Conservation (phyloP, 2,797 vertebrate species). For the Tokudaia tokunoshimensis region DNA sequence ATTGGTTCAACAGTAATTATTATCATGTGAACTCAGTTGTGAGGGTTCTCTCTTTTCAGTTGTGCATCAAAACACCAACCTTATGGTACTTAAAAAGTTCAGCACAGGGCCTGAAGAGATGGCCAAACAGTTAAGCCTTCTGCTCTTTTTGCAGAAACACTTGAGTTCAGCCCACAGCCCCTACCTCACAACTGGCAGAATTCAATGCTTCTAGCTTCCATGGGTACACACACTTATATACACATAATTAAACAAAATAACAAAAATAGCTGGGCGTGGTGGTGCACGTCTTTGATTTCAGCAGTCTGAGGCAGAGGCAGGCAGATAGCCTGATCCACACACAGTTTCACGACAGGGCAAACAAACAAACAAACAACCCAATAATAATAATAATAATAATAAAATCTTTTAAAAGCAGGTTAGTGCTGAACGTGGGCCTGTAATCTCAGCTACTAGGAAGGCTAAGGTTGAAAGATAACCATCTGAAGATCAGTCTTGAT, state of each 20-base stretch:
- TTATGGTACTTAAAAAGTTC: background rate
- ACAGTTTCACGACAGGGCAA: background rate
- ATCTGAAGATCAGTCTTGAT: background rate
- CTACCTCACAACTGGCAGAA: background rate
- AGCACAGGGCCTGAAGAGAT: background rate
- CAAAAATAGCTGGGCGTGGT: background rate
- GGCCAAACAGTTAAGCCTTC: background rate
- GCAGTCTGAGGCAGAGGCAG: background rate
- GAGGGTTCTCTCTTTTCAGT: background rate
- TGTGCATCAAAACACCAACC: background rate
- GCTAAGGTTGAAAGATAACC: background rate
- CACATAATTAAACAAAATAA: background rate
- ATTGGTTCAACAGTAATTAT: conserved; percentile 63
- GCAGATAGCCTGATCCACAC: background rate
- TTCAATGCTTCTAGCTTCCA: background rate
- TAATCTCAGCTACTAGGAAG: background rate
- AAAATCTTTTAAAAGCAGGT: background rate
- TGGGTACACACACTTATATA: no score
- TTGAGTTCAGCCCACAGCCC: background rate
- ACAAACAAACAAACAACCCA: background rate
- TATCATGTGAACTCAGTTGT: conserved; percentile 54
- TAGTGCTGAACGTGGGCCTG: background rate
- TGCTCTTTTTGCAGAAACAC: no score
- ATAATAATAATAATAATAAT: background rate
- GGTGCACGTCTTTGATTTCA: background rate